Conservation (phyloP, 1,140 invertebrate genomes). For the Hestina assimilis region DNA sequence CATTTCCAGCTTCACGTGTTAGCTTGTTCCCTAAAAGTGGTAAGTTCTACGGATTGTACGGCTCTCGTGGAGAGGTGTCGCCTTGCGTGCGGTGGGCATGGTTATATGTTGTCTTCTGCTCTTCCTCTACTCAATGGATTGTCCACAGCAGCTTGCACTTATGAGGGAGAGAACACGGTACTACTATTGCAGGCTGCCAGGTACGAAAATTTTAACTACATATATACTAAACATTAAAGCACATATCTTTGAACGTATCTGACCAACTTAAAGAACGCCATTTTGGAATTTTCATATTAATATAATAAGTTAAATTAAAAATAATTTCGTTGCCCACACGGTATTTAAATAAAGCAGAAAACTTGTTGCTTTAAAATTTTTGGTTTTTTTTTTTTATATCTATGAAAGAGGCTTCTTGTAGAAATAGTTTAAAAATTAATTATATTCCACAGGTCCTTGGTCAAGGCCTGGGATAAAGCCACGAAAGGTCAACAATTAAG, state of each 20-base stretch:
- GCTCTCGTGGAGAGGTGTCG: constrained; percentile 87
- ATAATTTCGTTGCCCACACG: too few relatives aligned
- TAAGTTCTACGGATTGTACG: constrained; percentile 86
- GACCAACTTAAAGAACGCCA: too few relatives aligned
- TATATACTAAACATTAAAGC: too few relatives aligned
- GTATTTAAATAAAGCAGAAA: too few relatives aligned
- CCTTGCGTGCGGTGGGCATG: constrained; percentile 94
- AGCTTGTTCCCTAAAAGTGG: constrained; percentile 93
- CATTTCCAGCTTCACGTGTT: constrained; percentile 88
- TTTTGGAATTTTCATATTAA: too few relatives aligned
- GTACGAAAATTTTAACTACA: constrained; percentile 57
- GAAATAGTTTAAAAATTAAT: too few relatives aligned
- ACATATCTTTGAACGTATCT: too few relatives aligned
- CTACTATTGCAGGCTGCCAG: constrained; percentile 92
- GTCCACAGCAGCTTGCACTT: constrained; percentile 91
- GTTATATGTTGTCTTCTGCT: constrained; percentile 92
- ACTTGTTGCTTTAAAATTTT: too few relatives aligned
- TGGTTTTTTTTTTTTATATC: too few relatives aligned
- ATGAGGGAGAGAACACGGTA: constrained; percentile 97
- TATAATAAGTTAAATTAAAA: too few relatives aligned
- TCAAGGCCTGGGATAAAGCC: constrained; percentile 84
- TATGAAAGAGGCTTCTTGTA: too few relatives aligned
- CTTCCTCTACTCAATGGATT: constrained; percentile 89
- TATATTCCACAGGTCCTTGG: constrained; percentile 64
- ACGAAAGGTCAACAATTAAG: constrained; percentile 77